These are phyloP conservation scores for Capitella teleta DNA, from an alignment of 1,140 invertebrate genomes.

Conservation along the genomic window DNA sequence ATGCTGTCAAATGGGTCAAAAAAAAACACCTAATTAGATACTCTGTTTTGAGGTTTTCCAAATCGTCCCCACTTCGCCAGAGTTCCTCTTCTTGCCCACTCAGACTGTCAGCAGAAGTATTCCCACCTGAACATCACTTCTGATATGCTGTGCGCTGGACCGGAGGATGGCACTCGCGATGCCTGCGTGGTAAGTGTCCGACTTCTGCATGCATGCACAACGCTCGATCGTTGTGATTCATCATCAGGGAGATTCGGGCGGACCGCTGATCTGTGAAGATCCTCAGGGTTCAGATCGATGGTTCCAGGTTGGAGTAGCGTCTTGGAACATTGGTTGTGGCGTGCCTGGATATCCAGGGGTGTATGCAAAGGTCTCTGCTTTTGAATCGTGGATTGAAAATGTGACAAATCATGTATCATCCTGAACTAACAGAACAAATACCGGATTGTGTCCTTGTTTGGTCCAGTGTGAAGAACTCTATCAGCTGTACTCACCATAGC, in stretches of 20 bases:
- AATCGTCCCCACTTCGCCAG: neutral
- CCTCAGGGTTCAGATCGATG: conserved; percentile 30
- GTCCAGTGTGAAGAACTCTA: no score
- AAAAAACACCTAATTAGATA: neutral
- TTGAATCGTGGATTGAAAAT: conserved; percentile 1
- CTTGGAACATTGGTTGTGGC: conserved; percentile 19
- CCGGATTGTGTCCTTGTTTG: no score
- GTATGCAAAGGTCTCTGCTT: conserved; percentile 50
- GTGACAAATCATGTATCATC: no score
- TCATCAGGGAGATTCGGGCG: conserved; percentile 49
- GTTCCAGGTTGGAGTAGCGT: conserved; percentile 52
- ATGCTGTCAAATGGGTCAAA: neutral
- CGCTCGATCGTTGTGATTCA: neutral
- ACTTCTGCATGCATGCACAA: neutral
- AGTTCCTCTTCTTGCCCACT: neutral
- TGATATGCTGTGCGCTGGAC: conserved; percentile 6
- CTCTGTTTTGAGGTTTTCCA: neutral
- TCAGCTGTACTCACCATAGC: no score
- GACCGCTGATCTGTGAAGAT: conserved; percentile 50
- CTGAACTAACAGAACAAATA: no score
- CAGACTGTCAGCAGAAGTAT: neutral
- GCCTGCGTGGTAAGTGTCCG: conserved; percentile 1
- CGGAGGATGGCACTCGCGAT: neutral
- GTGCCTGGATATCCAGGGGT: conserved; percentile 6
- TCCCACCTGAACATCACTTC: conserved; percentile 2